These are phyloP conservation scores for Sarcoramphus papa DNA, from an alignment of 2,797 vertebrate species.

Conservation along the genomic window DNA sequence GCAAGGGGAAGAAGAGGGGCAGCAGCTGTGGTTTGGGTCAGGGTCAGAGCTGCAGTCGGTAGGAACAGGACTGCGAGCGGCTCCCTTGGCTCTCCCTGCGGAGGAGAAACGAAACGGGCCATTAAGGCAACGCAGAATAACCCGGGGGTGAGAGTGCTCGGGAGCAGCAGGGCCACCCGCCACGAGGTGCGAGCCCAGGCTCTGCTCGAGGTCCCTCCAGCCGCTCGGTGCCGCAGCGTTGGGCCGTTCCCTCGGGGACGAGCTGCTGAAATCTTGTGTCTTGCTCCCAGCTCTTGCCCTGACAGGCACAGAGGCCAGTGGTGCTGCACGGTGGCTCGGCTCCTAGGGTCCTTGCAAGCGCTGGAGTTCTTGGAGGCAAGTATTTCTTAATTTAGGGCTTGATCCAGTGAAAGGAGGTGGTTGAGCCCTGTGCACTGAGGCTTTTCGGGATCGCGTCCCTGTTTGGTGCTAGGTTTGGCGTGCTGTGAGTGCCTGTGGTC, in stretches of 20 bases:
- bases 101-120: neutral
- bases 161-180: neutral
- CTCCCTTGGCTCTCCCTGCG: neutral
- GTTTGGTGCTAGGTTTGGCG: neutral
- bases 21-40: neutral
- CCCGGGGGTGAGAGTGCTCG: neutral
- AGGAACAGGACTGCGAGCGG: neutral
- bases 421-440: fast-evolving
- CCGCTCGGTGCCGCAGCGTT: fast-evolving
- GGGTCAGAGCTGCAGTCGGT: neutral
- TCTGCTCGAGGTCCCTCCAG: neutral
- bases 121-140: neutral
- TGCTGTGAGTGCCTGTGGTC: neutral
- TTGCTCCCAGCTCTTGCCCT: neutral
- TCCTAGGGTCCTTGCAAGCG: neutral
- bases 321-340: neutral
- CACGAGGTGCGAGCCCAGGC: neutral
- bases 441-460: fast-evolving
- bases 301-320: neutral
- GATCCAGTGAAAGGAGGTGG: neutral
- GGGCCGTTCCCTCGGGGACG: fast-evolving
- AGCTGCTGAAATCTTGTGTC: neutral
- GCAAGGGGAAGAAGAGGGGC: neutral
- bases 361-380: fast-evolving
- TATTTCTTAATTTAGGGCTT: neutral